Conservation (phyloP, 2,797 vertebrate species). For the Pantherophis vulpinus region DNA sequence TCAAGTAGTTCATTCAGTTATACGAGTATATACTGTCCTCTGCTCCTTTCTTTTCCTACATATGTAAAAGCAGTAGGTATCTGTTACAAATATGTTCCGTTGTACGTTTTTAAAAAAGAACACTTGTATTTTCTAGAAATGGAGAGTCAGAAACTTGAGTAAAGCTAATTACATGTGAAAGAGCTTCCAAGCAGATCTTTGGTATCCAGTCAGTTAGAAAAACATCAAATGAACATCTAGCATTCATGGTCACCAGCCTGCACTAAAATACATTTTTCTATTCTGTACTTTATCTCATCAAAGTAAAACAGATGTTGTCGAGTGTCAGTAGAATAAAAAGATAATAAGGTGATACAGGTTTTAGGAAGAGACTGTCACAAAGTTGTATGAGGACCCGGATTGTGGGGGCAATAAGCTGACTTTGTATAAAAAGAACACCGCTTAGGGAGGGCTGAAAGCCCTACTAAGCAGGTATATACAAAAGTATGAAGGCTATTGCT, state of each 20-base stretch:
- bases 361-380: fast-evolving
- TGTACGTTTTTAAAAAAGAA: constrained; percentile 31
- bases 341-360: fast-evolving
- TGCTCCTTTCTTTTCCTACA: constrained; percentile 36
- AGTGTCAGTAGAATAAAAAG: background rate
- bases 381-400: no score
- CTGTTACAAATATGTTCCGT: constrained; percentile 43
- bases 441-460: no score
- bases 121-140: constrained; percentile 38
- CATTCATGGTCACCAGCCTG: background rate
- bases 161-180: constrained; percentile 51
- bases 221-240: background rate
- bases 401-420: no score
- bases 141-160: constrained; percentile 17
- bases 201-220: background rate
- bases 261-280: background rate
- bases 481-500: no score
- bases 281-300: background rate
- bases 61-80: constrained; percentile 29
- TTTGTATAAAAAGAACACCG: no score
- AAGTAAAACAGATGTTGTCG: background rate
- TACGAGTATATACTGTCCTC: constrained; percentile 28
- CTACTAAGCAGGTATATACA: no score
- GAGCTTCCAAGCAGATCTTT: constrained; percentile 15
- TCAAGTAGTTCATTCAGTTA: constrained; percentile 55